These are phyloP conservation scores for Ursus arctos DNA, from an alignment of 2,113 vertebrate species.

Conservation along the genomic window DNA sequence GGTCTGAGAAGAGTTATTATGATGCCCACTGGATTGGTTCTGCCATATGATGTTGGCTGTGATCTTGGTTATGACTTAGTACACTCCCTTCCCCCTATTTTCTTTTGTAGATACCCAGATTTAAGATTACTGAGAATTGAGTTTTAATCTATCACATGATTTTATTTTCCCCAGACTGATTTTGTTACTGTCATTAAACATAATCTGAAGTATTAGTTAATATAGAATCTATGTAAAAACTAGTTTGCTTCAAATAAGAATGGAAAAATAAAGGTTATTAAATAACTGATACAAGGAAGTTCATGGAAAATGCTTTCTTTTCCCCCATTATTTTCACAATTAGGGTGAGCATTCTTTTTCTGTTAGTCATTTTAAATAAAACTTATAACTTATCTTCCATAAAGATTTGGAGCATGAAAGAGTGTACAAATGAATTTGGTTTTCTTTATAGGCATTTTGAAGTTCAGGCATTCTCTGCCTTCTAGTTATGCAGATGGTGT, in stretches of 20 bases:
- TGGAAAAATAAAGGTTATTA: background rate
- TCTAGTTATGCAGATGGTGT: background rate
- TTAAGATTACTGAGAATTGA: background rate
- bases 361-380: background rate
- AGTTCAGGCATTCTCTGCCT: background rate
- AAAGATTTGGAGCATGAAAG: background rate
- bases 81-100: background rate
- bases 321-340: background rate
- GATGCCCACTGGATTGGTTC: background rate
- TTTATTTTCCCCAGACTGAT: background rate
- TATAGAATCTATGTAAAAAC: background rate
- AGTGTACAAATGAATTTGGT: background rate
- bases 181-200: background rate
- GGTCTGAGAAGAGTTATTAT: background rate
- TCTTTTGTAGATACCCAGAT: background rate
- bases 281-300: background rate
- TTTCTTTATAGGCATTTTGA: background rate
- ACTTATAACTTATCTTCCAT: background rate
- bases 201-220: background rate
- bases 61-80: background rate
- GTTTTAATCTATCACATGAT: background rate
- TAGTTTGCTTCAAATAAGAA: background rate
- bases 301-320: background rate
- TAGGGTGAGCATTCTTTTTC: background rate
- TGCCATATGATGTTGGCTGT: background rate